These are phyloP conservation scores for Aleadryas rufinucha DNA, from an alignment of 2,113 vertebrate species.

Conservation along the genomic window DNA sequence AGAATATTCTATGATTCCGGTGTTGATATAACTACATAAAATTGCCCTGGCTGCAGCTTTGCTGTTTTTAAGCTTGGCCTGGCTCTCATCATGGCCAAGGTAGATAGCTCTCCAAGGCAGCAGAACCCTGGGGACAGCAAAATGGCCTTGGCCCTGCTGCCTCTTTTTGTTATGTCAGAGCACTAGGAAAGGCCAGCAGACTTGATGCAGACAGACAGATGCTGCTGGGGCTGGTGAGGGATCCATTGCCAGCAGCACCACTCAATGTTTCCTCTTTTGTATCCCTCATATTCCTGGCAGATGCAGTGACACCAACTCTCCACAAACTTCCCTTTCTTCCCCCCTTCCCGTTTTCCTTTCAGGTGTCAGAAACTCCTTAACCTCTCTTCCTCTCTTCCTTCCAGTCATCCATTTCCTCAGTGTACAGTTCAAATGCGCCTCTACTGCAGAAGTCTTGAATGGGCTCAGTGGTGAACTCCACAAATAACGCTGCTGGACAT, in stretches of 20 bases:
- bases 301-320: rapidly evolving
- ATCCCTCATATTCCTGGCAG: background rate
- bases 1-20: background rate
- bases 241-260: background rate
- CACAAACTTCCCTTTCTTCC: background rate
- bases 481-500: rapidly evolving
- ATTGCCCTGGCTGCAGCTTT: background rate
- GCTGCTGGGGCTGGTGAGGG: background rate
- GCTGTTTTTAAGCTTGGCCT: background rate
- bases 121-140: background rate
- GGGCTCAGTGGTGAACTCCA: background rate
- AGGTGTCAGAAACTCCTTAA: background rate
- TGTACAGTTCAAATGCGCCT: background rate
- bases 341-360: background rate
- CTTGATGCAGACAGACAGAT: background rate
- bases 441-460: background rate
- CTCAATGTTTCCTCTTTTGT: background rate
- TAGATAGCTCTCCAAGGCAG: background rate
- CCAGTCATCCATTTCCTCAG: background rate
- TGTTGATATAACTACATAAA: background rate
- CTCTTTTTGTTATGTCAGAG: background rate
- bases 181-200: background rate
- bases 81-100: background rate
- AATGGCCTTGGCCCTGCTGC: background rate
- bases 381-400: background rate